Evolutionary conservation across 2,888 invertebrate species (phyloP).

Genomic region (Drosophila acutilabella): DNA sequence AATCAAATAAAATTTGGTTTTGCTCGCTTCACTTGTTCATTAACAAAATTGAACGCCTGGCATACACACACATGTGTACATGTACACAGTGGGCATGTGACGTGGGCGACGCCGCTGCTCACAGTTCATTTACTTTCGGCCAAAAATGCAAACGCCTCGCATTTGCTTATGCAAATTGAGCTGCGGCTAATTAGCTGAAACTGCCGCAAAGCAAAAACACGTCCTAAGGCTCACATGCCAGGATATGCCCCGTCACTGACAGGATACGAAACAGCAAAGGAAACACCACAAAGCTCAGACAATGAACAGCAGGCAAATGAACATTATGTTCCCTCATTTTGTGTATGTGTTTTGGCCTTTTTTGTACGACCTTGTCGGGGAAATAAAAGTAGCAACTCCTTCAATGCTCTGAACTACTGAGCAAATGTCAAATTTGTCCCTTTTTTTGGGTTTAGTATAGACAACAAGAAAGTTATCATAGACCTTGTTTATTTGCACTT

Average conservation of each 20-base stretch:
- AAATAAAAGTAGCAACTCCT: conserved; percentile 21
- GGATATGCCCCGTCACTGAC: conserved; percentile 3
- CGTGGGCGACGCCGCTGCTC: conserved; percentile 52
- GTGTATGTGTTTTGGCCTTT: conserved; percentile 5
- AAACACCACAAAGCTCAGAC: conserved; percentile 7
- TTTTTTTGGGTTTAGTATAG: conserved; percentile 16
- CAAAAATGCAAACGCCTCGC: conserved; percentile 43
- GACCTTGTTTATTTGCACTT: neutral
- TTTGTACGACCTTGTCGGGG: conserved; percentile 25
- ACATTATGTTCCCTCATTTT: conserved; percentile 30
- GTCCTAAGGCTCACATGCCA: conserved; percentile 20
- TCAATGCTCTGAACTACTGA: conserved; percentile 35
- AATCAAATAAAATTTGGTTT: neutral
- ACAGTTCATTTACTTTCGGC: conserved; percentile 65
- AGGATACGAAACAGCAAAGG: conserved; percentile 1
- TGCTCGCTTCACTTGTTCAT: conserved; percentile 48
- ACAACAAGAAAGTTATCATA: conserved; percentile 6
- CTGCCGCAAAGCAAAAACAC: conserved; percentile 33
- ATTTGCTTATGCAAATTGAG: conserved; percentile 66
- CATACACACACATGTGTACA: conserved; percentile 21
- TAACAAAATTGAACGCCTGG: conserved; percentile 56
- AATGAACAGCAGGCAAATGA: conserved; percentile 24
- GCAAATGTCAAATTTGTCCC: conserved; percentile 55
- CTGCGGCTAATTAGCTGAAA: conserved; percentile 62
- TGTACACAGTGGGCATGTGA: conserved; percentile 37